These are phyloP conservation scores for Pseudotriccus pelzelni DNA, from an alignment of 2,797 vertebrate species.

Conservation along the genomic window DNA sequence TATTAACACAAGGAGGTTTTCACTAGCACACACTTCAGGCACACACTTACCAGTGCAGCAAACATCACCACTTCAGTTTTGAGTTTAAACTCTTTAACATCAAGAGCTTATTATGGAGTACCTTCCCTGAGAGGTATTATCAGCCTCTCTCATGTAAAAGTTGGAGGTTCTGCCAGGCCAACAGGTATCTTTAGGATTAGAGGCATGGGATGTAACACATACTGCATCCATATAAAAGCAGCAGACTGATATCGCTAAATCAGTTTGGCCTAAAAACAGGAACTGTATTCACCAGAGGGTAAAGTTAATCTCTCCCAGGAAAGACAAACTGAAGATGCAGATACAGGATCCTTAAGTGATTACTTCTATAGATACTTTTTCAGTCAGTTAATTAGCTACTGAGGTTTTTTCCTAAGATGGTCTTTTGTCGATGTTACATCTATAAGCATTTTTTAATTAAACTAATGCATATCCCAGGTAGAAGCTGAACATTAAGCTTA, in stretches of 20 bases:
- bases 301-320: background rate
- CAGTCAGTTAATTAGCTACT: background rate
- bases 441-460: background rate
- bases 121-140: background rate
- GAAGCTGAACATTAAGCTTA: background rate
- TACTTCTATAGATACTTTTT: background rate
- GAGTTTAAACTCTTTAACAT: background rate
- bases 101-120: background rate
- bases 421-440: background rate
- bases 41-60: fast-evolving
- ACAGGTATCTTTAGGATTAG: background rate
- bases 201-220: background rate
- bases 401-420: fast-evolving
- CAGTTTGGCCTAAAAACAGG: background rate
- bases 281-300: background rate
- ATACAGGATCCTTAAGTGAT: background rate
- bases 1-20: background rate
- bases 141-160: background rate
- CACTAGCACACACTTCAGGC: background rate
- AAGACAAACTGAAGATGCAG: background rate
- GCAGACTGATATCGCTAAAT: background rate
- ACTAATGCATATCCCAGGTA: background rate
- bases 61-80: no score
- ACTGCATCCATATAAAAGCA: background rate
- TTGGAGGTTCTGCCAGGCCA: background rate